Evolutionary conservation across 2,797 vertebrate species (phyloP).

Genomic region (Heterohyrax brucei): DNA sequence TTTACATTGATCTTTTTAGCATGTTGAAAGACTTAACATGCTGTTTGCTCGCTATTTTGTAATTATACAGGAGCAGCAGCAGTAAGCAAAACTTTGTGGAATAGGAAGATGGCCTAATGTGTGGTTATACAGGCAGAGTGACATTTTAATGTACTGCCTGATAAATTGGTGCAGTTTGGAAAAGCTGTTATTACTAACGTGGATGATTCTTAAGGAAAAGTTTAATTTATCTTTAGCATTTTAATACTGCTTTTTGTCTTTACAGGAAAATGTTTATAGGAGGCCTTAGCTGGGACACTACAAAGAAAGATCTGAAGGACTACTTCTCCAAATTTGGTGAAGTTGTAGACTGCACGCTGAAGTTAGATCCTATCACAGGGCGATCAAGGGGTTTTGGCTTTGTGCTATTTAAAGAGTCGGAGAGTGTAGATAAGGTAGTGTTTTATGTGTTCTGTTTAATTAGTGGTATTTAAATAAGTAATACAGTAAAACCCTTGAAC

Average conservation of each 20-base stretch:
- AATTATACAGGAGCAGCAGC: conserved; percentile 69
- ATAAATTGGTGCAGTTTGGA: conserved; percentile 76
- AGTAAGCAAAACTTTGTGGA: conserved; percentile 31
- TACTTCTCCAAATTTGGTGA: conserved; percentile 96
- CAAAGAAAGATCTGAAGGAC: conserved; percentile 97
- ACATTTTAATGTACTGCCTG: conserved; percentile 73
- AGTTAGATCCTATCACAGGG: conserved; percentile 96
- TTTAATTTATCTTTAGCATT: conserved; percentile 69
- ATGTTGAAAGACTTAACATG: conserved; percentile 57
- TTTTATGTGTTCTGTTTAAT: conserved; percentile 61
- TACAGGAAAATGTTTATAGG: conserved; percentile 96
- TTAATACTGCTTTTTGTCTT: conserved; percentile 88
- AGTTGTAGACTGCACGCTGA: conserved; percentile 96
- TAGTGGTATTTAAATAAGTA: background rate
- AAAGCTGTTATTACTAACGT: conserved; percentile 64
- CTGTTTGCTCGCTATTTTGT: conserved; percentile 71
- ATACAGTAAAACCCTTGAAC: background rate
- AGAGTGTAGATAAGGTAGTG: conserved; percentile 95
- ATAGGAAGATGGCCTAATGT: conserved; percentile 40
- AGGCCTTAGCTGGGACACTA: conserved; percentile 97
- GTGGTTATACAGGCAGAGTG: conserved; percentile 58
- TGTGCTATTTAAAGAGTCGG: conserved; percentile 95
- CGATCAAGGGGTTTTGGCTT: conserved; percentile 96
- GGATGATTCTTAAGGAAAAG: conserved; percentile 70
- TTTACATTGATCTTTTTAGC: background rate